Evolutionary conservation across 2,888 invertebrate species (phyloP), one percentile per base, ranked within the genome.

Genomic region (Cistogaster globosa): DNA sequence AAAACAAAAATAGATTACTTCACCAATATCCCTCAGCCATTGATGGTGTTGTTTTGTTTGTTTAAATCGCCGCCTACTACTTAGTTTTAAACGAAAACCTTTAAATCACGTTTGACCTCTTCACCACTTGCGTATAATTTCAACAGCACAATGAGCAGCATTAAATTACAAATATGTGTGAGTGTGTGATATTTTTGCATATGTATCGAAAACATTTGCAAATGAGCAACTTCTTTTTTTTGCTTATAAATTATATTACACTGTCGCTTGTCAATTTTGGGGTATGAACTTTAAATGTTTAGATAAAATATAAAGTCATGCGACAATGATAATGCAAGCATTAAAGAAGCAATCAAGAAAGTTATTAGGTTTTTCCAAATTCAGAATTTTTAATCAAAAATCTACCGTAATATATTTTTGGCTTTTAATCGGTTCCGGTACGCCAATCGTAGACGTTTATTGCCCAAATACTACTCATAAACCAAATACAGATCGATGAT

Each of bases 241-340:
- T 58, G 16, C 18, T 16, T 81, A 45, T 6, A 14, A 18, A 12
- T 65, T 36, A 2, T 8, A 16, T 16, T 42, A n/a, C 11, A 20
- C 2, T 26, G 45, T 32, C 11, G 45, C 18, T 48, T 80, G 74
- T 80, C 80, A 74, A 80, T 74, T 72, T 57, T 55, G 55, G 69
- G 48, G 55, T 55, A 63, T 42, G 58, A 69, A 55, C 48, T 16
- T 11, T 45, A 74, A 75, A 65, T 76, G 82, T 58, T 82, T 82
- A 71, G 69, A 53, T 53, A 62, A n/a, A 51, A 76, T 45, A 53
- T 12, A 57, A 11, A 26, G n/a, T 12, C 57, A 18, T 48, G n/a
- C 48, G 51, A 26, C 20, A 42, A 58, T 42, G 45, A 60, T 62
- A 48, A 32, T 8, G 20, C n/a, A 58, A 58, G 53, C 1, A 9